Evolutionary conservation across 2,888 invertebrate species (phyloP).

Genomic region (Callyntrura guangdongensis): DNA sequence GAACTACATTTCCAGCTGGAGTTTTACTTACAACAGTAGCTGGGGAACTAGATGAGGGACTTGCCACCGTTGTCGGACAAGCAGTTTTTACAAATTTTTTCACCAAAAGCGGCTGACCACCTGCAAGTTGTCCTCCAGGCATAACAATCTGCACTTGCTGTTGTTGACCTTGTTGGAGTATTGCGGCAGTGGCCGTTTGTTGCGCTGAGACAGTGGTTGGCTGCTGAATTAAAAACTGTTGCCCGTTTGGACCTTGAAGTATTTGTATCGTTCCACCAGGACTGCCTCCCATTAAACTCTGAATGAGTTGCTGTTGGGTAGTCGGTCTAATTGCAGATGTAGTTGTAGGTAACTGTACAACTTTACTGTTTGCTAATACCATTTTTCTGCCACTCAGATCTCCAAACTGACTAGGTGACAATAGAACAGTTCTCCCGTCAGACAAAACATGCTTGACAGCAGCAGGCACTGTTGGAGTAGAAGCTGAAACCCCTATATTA

Average conservation of each 20-base stretch:
- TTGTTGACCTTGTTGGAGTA: conserved; percentile 57
- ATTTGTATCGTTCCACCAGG: conserved; percentile 61
- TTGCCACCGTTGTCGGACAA: conserved; percentile 15
- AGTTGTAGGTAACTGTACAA: conserved; percentile 47
- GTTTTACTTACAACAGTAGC: conserved; percentile 41
- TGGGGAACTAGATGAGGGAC: neutral
- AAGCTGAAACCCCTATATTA: conserved; percentile 41
- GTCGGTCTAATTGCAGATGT: conserved; percentile 10
- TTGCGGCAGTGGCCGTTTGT: neutral
- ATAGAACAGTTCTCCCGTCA: conserved; percentile 54
- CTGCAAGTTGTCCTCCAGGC: conserved; percentile 55
- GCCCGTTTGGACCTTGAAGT: conserved; percentile 64
- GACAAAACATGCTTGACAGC: conserved; percentile 63
- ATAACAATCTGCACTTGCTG: conserved; percentile 72
- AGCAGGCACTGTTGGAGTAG: conserved; percentile 69
- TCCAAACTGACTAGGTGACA: conserved; percentile 45
- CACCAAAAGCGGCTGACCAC: conserved; percentile 75
- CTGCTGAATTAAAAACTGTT: conserved; percentile 65
- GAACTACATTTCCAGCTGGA: conserved; percentile 40
- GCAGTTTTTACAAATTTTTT: conserved; percentile 78
- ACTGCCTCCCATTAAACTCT: conserved; percentile 10
- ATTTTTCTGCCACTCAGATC: conserved; percentile 57
- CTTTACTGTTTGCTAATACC: conserved; percentile 10
- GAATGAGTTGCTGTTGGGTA: conserved; percentile 53
- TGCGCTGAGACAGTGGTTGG: conserved; percentile 2